Evolutionary conservation across 2,888 invertebrate genomes (phyloP).

Genomic region (Teinopalpus imperialis): DNA sequence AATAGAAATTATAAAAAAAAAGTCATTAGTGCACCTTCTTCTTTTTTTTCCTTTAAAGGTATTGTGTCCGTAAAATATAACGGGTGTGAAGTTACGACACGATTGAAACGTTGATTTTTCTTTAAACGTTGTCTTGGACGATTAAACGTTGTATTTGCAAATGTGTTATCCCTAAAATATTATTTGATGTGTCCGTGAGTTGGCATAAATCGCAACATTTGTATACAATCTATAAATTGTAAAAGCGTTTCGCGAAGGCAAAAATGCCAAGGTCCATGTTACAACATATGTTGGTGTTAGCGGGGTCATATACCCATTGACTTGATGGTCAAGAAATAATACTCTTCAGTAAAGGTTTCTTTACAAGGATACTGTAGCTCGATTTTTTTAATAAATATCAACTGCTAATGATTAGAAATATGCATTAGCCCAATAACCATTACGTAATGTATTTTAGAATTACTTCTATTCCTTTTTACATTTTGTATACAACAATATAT

Average conservation of each 20-base stretch:
- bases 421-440: too few species aligned
- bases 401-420: too few species aligned
- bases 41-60: too few species aligned
- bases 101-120: too few species aligned
- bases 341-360: slow-evolving; percentile 11
- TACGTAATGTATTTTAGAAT: too few species aligned
- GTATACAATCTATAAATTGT: slow-evolving; percentile 25
- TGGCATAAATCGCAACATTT: slow-evolving; percentile 20
- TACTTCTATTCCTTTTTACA: too few species aligned
- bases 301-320: slow-evolving; percentile 14
- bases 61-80: too few species aligned
- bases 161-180: slow-evolving; percentile 13
- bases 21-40: too few species aligned
- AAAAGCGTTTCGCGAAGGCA: slow-evolving; percentile 27
- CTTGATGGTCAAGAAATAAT: slow-evolving; percentile 15
- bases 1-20: too few species aligned
- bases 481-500: too few species aligned
- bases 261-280: slow-evolving; percentile 24
- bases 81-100: too few species aligned
- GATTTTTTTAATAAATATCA: background rate
- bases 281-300: slow-evolving; percentile 4
- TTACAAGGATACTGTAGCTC: slow-evolving; percentile 3
- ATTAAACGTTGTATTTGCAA: background rate
- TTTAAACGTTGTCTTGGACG: background rate
- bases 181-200: background rate